phyloP scores from a whole-genome alignment of 1,140 invertebrate species.

The Listronotus bonariensis region DNA sequence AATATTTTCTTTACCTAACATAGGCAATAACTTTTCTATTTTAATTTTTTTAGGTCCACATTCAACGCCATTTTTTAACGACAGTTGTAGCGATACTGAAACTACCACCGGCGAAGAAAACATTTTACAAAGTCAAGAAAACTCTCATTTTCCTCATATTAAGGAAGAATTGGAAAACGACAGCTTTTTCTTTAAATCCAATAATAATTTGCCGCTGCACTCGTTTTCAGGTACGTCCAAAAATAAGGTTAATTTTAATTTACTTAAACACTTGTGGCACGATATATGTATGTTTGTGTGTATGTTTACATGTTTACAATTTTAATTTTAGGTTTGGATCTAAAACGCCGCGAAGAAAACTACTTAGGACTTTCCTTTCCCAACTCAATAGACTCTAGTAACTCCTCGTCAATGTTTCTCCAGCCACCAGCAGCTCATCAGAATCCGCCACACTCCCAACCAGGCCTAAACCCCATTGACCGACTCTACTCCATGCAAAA shows the following conservation, averaged over 20 bases:
- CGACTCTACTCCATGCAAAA: slow-evolving; percentile 68
- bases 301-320: not conserved
- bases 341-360: slow-evolving; percentile 44
- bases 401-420: slow-evolving; percentile 43
- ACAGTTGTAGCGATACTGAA: slow-evolving; percentile 60
- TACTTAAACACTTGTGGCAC: too few relatives aligned
- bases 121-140: slow-evolving; percentile 40
- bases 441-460: slow-evolving; percentile 40
- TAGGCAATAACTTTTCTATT: too few relatives aligned
- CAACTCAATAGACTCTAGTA: slow-evolving; percentile 40
- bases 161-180: slow-evolving; percentile 55
- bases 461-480: slow-evolving; percentile 65
- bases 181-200: slow-evolving; percentile 50
- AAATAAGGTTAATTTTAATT: too few relatives aligned
- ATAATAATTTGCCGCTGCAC: slow-evolving; percentile 42
- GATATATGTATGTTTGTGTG: too few relatives aligned
- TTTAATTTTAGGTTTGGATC: slow-evolving; percentile 34
- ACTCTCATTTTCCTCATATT: slow-evolving; percentile 52
- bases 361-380: slow-evolving; percentile 42
- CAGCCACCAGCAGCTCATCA: slow-evolving; percentile 50
- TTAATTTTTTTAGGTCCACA: slow-evolving; percentile 53
- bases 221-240: slow-evolving; percentile 40
- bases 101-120: slow-evolving; percentile 48
- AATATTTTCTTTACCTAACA: too few relatives aligned
- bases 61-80: slow-evolving; percentile 55